phyloP scores from a whole-genome alignment of 2,113 vertebrate species.

The Passer domesticus region DNA sequence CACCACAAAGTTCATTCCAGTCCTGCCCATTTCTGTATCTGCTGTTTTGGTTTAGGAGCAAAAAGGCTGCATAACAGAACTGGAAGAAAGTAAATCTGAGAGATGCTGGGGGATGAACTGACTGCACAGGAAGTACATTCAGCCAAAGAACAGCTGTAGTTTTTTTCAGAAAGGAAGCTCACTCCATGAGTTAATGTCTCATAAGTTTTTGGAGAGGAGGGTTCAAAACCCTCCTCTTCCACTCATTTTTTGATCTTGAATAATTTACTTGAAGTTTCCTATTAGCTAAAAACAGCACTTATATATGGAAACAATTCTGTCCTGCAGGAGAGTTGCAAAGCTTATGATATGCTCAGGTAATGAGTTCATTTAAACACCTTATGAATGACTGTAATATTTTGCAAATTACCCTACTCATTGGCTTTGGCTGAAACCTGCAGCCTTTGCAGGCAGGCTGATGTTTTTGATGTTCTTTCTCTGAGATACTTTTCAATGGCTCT shows the following conservation, averaged over 20 bases:
- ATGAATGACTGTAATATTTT: neutral
- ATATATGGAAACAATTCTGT: neutral
- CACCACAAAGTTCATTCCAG: neutral
- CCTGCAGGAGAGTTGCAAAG: neutral
- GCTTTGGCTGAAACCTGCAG: neutral
- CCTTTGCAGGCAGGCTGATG: neutral
- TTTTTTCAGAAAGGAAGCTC: neutral
- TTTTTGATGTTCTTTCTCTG: neutral
- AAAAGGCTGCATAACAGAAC: neutral
- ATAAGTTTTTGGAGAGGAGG: neutral
- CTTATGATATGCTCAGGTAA: neutral
- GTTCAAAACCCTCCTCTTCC: neutral
- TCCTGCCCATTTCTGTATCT: neutral
- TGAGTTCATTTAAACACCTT: neutral
- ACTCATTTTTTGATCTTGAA: neutral
- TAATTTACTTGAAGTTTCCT: neutral
- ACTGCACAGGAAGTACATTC: constrained; percentile 9
- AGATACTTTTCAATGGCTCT: neutral
- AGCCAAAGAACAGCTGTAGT: constrained; percentile 5
- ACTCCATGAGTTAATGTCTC: neutral
- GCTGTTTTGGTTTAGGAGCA: neutral
- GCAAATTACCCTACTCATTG: neutral
- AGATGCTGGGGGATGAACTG: neutral
- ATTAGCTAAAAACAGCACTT: neutral
- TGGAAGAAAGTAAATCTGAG: neutral